These are phyloP conservation scores for Calameuta pallipes DNA, from an alignment of 2,888 invertebrate genomes.

Conservation along the genomic window DNA sequence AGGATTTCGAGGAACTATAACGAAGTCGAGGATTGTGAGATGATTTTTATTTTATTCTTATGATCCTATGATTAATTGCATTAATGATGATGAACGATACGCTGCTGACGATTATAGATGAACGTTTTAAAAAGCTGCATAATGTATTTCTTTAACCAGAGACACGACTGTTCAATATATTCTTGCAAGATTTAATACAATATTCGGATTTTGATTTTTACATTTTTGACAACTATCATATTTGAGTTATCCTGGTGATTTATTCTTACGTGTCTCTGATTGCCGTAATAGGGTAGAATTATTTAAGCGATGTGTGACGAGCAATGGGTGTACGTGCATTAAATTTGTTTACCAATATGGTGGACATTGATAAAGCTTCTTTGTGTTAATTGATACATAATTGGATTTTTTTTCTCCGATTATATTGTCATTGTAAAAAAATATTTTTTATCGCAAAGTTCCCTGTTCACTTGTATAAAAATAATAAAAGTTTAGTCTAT, in stretches of 20 bases:
- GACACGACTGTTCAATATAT: not conserved
- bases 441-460: not conserved
- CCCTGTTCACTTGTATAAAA: not conserved
- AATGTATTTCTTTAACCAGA: not conserved
- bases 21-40: constrained; percentile 12
- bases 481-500: not conserved
- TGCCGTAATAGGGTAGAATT: not conserved
- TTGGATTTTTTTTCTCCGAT: not conserved
- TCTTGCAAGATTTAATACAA: not conserved
- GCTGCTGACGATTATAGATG: not conserved
- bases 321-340: not conserved
- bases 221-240: not conserved
- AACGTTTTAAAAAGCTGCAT: not conserved
- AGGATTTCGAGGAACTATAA: not conserved
- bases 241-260: not conserved
- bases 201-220: not conserved
- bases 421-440: not conserved
- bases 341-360: not conserved
- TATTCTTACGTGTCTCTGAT: not conserved
- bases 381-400: not conserved
- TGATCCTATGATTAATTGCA: constrained; percentile 5
- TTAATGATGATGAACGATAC: not conserved
- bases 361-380: not conserved
- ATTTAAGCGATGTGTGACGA: not conserved
- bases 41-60: constrained; percentile 11